phyloP scores from a whole-genome alignment of 2,888 invertebrate genomes.

The Dascillus cervinus region DNA sequence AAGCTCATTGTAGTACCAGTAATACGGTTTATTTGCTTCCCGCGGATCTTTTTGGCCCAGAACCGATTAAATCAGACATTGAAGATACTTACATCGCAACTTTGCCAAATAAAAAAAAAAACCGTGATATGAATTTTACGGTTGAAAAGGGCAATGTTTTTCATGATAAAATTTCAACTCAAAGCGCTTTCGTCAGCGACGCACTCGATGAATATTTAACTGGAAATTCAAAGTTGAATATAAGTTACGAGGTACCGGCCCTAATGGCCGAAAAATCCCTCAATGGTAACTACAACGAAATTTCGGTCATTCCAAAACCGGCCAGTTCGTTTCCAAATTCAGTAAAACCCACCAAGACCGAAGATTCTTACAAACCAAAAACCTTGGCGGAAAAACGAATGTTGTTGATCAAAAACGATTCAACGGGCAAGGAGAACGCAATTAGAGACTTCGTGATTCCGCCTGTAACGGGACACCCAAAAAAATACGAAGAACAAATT shows the following conservation, averaged over 20 bases:
- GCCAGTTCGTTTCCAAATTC: slow-evolving; percentile 10
- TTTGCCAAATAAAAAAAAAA: background rate
- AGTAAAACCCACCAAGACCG: slow-evolving; percentile 5
- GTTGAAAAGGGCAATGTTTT: too few relatives aligned
- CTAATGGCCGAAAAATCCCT: slow-evolving; percentile 30
- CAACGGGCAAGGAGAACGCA: background rate
- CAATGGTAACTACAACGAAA: slow-evolving; percentile 14
- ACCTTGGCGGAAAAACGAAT: slow-evolving; percentile 48
- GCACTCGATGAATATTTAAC: slow-evolving; percentile 46
- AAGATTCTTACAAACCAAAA: slow-evolving; percentile 39
- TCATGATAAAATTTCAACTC: slow-evolving; percentile 13
- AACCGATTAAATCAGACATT: background rate
- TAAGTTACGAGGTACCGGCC: slow-evolving; percentile 40
- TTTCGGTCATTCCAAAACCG: too few relatives aligned
- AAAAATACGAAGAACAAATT: background rate
- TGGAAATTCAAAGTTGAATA: slow-evolving; percentile 41
- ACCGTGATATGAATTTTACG: background rate
- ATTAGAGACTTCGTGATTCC: background rate
- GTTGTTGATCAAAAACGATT: slow-evolving; percentile 26
- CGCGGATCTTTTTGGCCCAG: background rate
- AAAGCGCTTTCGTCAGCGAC: slow-evolving; percentile 45
- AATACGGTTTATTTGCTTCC: background rate
- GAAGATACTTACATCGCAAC: background rate
- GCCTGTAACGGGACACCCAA: background rate
- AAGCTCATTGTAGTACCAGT: background rate